Conservation (phyloP, 2,888 invertebrate genomes). For the Rhopalosiphum nymphaeae region DNA sequence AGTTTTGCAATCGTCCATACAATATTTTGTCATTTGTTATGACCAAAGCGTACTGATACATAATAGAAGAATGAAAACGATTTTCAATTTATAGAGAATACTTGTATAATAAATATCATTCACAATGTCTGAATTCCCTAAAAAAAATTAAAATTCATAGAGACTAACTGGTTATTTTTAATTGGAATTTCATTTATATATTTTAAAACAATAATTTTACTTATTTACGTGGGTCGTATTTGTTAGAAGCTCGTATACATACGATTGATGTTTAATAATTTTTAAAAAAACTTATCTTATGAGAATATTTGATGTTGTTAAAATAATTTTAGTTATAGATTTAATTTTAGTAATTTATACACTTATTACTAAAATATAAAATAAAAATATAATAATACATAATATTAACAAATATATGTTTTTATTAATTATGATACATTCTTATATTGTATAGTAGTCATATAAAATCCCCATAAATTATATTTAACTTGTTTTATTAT, state of each 20-base stretch:
- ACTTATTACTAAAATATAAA: not conserved
- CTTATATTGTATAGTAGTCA: not conserved
- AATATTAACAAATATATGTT: not conserved
- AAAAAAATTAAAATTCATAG: not conserved
- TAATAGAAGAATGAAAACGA: not conserved
- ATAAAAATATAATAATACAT: not conserved
- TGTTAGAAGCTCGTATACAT: not conserved
- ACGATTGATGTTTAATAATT: not conserved
- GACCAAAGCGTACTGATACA: not conserved
- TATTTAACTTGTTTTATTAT: not conserved
- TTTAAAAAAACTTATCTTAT: not conserved
- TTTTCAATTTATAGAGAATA: not conserved
- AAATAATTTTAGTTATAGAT: not conserved
- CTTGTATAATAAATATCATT: not conserved
- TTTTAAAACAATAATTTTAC: not conserved
- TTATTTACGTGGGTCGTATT: not conserved
- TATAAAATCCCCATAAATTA: not conserved
- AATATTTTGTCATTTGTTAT: slow-evolving; percentile 20
- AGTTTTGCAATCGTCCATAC: not conserved
- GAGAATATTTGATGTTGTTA: not conserved
- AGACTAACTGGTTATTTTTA: slow-evolving; percentile 1
- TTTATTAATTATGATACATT: not conserved
- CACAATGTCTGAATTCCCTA: not conserved
- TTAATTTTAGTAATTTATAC: not conserved
- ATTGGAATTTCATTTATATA: not conserved